Percentiles rank a stretch among this genome's conserved stretches.
Conservation (phyloP, 2,888 invertebrate genomes). For the Drosophila gaucha region DNA sequence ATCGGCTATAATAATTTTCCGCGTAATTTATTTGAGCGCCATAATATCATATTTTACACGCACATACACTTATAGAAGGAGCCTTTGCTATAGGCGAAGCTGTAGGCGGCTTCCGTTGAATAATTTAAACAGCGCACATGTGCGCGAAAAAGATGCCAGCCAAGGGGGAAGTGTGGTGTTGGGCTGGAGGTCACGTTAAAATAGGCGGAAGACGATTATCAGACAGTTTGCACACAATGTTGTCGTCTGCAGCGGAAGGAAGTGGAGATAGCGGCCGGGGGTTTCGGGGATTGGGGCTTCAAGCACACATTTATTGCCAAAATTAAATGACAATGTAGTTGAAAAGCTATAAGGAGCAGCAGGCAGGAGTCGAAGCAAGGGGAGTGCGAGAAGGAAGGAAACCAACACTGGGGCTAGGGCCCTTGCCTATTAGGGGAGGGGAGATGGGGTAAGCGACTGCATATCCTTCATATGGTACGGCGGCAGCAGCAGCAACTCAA, state of each 20-base stretch:
- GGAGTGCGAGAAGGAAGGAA: no score
- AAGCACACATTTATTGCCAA: slow-evolving; percentile 78
- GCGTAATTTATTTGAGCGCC: slow-evolving; percentile 78
- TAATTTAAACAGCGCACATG: slow-evolving; percentile 78
- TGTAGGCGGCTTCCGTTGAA: slow-evolving; percentile 63
- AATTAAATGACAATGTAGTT: slow-evolving; percentile 82
- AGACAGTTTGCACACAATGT: slow-evolving; percentile 80
- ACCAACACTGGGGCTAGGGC: no score
- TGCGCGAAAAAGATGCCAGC: slow-evolving; percentile 46
- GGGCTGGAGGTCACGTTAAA: slow-evolving; percentile 62
- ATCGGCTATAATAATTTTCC: slow-evolving; percentile 77
- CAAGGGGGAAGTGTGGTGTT: background rate
- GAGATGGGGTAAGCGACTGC: slow-evolving; percentile 4
- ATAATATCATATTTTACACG: slow-evolving; percentile 74
- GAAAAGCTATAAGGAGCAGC: slow-evolving; percentile 48
- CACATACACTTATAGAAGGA: slow-evolving; percentile 10
- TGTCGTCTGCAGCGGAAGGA: slow-evolving; percentile 40
- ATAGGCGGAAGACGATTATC: slow-evolving; percentile 82
- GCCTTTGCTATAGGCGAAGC: slow-evolving; percentile 6
- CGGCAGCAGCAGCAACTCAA: slow-evolving; percentile 28
- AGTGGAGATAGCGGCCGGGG: background rate
- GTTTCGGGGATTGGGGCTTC: slow-evolving; percentile 2
- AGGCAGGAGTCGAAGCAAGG: background rate
- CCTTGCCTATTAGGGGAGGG: background rate
- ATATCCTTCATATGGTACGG: slow-evolving; percentile 47